phyloP scores from a whole-genome alignment of 2,797 vertebrate genomes.

The Sphenopsis melanotis region DNA sequence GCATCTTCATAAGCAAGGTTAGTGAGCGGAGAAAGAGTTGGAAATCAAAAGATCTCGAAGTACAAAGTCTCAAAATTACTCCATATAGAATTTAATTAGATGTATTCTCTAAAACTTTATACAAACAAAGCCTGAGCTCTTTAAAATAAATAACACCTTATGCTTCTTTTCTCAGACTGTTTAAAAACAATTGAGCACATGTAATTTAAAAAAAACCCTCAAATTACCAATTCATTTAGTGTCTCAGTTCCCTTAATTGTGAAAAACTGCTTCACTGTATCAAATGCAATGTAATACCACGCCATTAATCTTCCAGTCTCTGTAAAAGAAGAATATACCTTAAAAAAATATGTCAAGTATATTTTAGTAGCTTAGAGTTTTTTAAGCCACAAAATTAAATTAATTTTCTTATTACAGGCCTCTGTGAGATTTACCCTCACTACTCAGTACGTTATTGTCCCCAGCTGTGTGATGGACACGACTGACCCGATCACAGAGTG shows the following conservation, averaged over 20 bases:
- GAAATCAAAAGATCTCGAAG: not conserved
- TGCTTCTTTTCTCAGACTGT: not conserved
- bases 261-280: slow-evolving; percentile 92
- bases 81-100: not conserved
- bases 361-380: not conserved
- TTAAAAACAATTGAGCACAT: not conserved
- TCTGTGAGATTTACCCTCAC: not conserved
- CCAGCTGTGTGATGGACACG: not conserved
- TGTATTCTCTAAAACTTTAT: not conserved
- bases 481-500: not conserved
- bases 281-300: slow-evolving; percentile 91
- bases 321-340: slow-evolving; percentile 65
- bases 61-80: not conserved
- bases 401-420: not conserved
- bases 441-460: not conserved
- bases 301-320: slow-evolving; percentile 94
- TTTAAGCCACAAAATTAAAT: not conserved
- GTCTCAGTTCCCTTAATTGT: slow-evolving; percentile 84
- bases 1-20: not conserved
- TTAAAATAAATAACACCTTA: not conserved
- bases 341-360: slow-evolving; percentile 11
- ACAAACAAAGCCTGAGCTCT: not conserved
- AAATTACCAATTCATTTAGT: slow-evolving; percentile 89
- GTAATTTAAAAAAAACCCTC: not conserved
- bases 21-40: not conserved